phyloP scores from a whole-genome alignment of 1,140 invertebrate species.

The Steinernema khuongi region DNA sequence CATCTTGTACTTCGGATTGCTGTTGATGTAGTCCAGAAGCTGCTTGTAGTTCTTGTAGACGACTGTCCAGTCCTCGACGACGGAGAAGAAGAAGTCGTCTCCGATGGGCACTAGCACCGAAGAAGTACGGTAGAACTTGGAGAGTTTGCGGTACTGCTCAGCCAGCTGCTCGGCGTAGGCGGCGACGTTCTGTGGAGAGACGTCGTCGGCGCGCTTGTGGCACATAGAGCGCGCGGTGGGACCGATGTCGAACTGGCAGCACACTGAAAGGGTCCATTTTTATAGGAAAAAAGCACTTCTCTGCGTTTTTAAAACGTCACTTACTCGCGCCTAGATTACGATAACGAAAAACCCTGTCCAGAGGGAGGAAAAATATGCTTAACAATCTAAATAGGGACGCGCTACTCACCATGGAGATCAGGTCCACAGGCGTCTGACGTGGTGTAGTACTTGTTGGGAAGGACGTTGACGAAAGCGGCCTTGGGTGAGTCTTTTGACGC shows the following conservation, averaged over 20 bases:
- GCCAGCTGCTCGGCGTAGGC: conserved; percentile 24
- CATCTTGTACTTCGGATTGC: conserved; percentile 54
- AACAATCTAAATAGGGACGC: too few species aligned
- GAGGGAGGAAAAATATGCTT: too few species aligned
- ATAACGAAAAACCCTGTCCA: too few species aligned
- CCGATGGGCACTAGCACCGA: conserved; percentile 34
- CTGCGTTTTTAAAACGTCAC: too few species aligned
- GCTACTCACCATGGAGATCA: background rate
- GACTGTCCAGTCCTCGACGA: conserved; percentile 16
- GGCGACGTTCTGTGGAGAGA: conserved; percentile 9
- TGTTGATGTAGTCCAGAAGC: conserved; percentile 78
- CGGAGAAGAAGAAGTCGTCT: conserved; percentile 39
- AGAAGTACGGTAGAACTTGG: conserved; percentile 24
- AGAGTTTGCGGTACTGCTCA: conserved; percentile 21
- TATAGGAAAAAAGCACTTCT: too few species aligned
- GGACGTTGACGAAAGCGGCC: background rate
- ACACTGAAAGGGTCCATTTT: too few species aligned
- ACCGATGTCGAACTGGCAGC: conserved; percentile 40
- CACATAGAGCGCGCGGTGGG: conserved; percentile 24
- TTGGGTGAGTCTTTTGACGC: conserved; percentile 4
- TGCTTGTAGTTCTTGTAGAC: conserved; percentile 77
- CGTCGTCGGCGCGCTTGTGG: conserved; percentile 16
- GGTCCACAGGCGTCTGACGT: conserved; percentile 33
- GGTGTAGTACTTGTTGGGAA: conserved; percentile 27
- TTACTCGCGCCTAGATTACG: too few species aligned